A percentile compares a stretch with the other conserved stretches of the same genome.
Evolutionary conservation across 1,140 invertebrate species (phyloP).

Genomic region (Galendromus occidentalis): DNA sequence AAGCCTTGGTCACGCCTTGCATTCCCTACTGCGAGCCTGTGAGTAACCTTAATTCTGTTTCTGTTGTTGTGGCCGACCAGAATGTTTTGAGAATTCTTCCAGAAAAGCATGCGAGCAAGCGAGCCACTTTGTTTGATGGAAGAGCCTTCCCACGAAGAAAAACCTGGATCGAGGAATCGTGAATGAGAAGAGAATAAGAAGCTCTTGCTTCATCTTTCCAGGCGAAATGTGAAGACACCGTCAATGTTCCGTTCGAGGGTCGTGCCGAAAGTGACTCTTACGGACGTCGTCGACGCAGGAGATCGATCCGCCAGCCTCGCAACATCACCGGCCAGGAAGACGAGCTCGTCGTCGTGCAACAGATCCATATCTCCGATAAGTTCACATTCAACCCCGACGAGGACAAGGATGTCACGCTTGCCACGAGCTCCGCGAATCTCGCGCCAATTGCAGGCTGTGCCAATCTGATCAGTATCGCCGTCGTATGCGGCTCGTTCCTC

Average conservation of each 20-base stretch:
- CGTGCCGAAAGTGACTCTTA: slow-evolving; percentile 26
- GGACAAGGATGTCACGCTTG: slow-evolving; percentile 14
- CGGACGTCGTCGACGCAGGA: slow-evolving; percentile 8
- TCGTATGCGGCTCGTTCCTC: slow-evolving; percentile 9
- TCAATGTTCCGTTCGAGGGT: slow-evolving; percentile 54
- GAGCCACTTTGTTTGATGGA: too few species aligned
- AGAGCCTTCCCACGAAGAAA: too few species aligned
- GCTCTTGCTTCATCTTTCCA: slow-evolving; percentile 48
- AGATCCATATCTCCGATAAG: slow-evolving; percentile 76
- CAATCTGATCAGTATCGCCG: slow-evolving; percentile 14
- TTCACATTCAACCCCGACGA: slow-evolving; percentile 35
- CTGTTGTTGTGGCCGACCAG: too few species aligned
- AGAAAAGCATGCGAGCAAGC: too few species aligned
- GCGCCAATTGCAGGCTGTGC: slow-evolving; percentile 15
- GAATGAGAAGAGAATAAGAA: slow-evolving; percentile 27
- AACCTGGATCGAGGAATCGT: slow-evolving; percentile 72
- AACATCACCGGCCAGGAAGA: slow-evolving; percentile 33
- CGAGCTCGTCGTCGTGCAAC: slow-evolving; percentile 64
- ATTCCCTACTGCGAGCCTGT: slow-evolving; percentile 72
- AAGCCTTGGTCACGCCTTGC: slow-evolving; percentile 74
- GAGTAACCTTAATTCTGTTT: too few species aligned
- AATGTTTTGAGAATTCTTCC: too few species aligned
- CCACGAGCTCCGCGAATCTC: slow-evolving; percentile 13
- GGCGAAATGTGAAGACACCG: slow-evolving; percentile 53
- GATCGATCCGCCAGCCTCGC: not conserved